Evolutionary conservation across 2,113 vertebrate genomes (phyloP), one percentile per base, ranked within the genome.

Genomic region (Callaeas wilsoni): DNA sequence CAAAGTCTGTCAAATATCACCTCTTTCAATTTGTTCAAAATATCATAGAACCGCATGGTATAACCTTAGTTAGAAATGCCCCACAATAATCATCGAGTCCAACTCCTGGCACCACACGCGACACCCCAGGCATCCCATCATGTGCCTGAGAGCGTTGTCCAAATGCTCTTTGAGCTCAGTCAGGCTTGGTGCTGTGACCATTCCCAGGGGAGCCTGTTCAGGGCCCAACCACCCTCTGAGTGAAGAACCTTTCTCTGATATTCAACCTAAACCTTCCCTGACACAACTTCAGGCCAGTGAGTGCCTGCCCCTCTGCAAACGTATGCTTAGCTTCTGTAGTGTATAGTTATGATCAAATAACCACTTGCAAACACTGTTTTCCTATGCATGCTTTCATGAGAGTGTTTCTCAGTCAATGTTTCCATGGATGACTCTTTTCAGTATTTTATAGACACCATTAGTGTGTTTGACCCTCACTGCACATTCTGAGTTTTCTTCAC

Each of bases 141-240:
- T 16, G 20, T 21, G 32, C 35, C 13, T 25, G 9, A 16, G 44
- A 35, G 21, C 6, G 0, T 22, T 52, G 17, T 33, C 27, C 33
- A 52, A 52, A 60, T 0, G 0, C 17, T 32, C 32, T 18, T 35
- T 0, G 1, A 59, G 12, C 32, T 37, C 53, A 60, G 21, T 13
- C 62, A 44, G 62, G 7, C 26, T 35, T 49, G 37, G 44, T 16
- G 35, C 7, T 52, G 32, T 68, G 37, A 27, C 37, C 53, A 37
- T 52, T 60, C 46, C 39, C 55, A 42, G 52, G 26, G 10, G 32
- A 59, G 13, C 13, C 20, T 44, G 9, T 18, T 44, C 73, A 47
- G 21, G 35, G 35, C 32, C 26, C 17, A 35, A 4, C 6, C 29
- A 70, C 9, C 16, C 20, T 55, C n/a, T 88, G 35, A 14, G 26